phyloP scores from a whole-genome alignment of 2,113 vertebrate species.

The Percopsis transmontana region DNA sequence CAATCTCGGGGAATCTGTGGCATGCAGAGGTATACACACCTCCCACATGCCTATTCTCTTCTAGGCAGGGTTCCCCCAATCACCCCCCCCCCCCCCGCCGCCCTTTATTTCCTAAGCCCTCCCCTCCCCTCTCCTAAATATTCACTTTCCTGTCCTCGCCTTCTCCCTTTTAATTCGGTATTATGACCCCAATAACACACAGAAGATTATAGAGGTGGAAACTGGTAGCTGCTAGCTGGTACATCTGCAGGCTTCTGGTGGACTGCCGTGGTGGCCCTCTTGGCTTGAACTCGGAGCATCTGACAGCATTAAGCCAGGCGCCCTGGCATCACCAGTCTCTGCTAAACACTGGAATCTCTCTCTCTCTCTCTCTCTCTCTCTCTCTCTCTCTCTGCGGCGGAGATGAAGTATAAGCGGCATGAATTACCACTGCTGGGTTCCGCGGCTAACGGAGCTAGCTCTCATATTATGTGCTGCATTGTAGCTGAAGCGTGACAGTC shows the following conservation, averaged over 20 bases:
- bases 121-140: slow-evolving; percentile 19
- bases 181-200: slow-evolving; percentile 43
- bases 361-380: not conserved
- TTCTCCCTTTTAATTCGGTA: no score
- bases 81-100: not conserved
- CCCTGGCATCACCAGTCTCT: slow-evolving; percentile 61
- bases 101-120: not conserved
- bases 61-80: slow-evolving; percentile 35
- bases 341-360: slow-evolving; percentile 47
- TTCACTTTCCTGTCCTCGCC: slow-evolving; percentile 6
- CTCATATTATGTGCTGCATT: slow-evolving; percentile 64
- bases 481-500: slow-evolving; percentile 61
- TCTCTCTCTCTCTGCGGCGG: slow-evolving; percentile 17
- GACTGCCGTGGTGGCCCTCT: slow-evolving; percentile 55
- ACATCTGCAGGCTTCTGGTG: slow-evolving; percentile 13
- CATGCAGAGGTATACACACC: slow-evolving; percentile 33
- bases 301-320: slow-evolving; percentile 48
- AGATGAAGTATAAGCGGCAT: slow-evolving; percentile 56
- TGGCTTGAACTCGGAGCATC: slow-evolving; percentile 48
- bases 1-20: slow-evolving; percentile 55
- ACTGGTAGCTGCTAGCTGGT: slow-evolving; percentile 43
- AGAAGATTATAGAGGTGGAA: slow-evolving; percentile 23
- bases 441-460: slow-evolving; percentile 48
- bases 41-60: slow-evolving; percentile 39
- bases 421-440: slow-evolving; percentile 36